phyloP scores from a whole-genome alignment of 2,113 vertebrate genomes.

The Poeciliopsis turrubarensis region DNA sequence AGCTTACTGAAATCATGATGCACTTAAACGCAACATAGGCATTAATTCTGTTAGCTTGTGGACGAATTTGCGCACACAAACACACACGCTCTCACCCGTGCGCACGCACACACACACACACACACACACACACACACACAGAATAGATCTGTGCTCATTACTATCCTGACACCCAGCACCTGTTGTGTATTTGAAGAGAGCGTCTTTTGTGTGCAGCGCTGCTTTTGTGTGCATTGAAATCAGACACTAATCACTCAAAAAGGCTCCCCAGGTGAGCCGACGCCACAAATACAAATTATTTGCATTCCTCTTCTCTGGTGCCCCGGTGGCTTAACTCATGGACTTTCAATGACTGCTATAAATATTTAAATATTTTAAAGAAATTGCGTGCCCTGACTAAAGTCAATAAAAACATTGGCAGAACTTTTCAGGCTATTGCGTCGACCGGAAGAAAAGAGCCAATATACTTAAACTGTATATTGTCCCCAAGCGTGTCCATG shows the following conservation, averaged over 20 bases:
- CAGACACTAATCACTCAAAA: neutral
- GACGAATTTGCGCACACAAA: slow-evolving; percentile 8
- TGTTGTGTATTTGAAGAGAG: slow-evolving; percentile 14
- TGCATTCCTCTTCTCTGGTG: neutral
- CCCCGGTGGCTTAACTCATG: neutral
- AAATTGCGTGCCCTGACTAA: no score
- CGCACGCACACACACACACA: neutral
- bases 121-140: neutral
- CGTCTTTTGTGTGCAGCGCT: neutral
- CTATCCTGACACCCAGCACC: neutral
- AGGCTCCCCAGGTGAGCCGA: neutral
- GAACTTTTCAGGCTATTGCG: no score
- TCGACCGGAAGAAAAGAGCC: no score
- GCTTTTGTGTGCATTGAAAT: neutral
- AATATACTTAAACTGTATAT: no score
- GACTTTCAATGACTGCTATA: neutral
- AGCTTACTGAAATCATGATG: slow-evolving; percentile 30
- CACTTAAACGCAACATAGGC: slow-evolving; percentile 37
- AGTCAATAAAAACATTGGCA: no score
- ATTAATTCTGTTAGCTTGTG: slow-evolving; percentile 29
- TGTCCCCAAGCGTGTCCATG: no score
- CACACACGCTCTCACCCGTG: no score
- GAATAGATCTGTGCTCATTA: neutral
- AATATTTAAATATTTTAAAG: neutral
- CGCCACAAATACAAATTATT: neutral